A percentile compares a stretch with the other conserved stretches of the same genome.
Conservation (phyloP, 2,888 invertebrate species). For the Dryocosmus kuriphilus region DNA sequence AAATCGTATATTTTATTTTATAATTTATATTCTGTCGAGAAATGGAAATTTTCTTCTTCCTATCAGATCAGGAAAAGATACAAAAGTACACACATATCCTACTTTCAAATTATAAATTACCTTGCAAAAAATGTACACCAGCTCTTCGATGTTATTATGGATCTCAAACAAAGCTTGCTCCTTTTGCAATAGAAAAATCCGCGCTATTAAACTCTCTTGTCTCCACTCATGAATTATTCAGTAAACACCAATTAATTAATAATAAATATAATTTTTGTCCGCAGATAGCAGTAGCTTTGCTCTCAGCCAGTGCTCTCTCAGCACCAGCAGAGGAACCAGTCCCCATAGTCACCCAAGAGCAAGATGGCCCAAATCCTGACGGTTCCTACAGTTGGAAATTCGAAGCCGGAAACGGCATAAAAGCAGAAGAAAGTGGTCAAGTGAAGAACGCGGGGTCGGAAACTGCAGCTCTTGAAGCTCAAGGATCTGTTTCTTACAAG, state of each 20-base stretch:
- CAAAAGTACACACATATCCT: too few species aligned
- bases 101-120: too few species aligned
- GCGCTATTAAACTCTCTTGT: too few species aligned
- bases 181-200: too few species aligned
- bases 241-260: background rate
- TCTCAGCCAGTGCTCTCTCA: constrained; percentile 60
- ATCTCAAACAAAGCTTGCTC: too few species aligned
- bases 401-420: constrained; percentile 78
- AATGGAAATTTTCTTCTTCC: too few species aligned
- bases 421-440: constrained; percentile 76
- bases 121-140: too few species aligned
- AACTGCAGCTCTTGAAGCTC: constrained; percentile 77
- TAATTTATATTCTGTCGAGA: too few species aligned
- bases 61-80: too few species aligned
- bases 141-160: too few species aligned
- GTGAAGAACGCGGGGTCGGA: constrained; percentile 81
- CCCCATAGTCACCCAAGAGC: constrained; percentile 69
- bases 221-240: too few species aligned
- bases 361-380: constrained; percentile 73
- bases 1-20: too few species aligned
- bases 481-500: constrained; percentile 79
- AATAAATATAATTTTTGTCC: constrained; percentile 31
- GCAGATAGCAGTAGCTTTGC: constrained; percentile 53
- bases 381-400: constrained; percentile 75
- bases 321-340: constrained; percentile 62